Evolutionary conservation across 2,113 vertebrate species (phyloP).

Genomic region (Arizona elegans): DNA sequence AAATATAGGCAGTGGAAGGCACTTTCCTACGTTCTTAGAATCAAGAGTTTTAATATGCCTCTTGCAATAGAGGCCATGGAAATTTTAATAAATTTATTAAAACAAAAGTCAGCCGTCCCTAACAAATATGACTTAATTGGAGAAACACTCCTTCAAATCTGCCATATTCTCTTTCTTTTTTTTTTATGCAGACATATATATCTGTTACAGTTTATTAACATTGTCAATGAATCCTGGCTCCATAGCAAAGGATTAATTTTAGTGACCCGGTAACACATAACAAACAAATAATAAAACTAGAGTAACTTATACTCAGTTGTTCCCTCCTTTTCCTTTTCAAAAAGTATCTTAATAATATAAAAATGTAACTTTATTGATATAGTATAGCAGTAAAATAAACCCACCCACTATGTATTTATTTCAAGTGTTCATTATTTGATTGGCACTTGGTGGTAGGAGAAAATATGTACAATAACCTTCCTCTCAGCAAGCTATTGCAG

Average conservation of each 20-base stretch:
- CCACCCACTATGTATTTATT: background rate
- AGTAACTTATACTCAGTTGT: background rate
- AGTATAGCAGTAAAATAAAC: background rate
- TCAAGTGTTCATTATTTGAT: fast-evolving
- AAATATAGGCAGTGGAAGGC: background rate
- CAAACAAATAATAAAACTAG: background rate
- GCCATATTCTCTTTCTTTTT: background rate
- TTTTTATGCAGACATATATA: background rate
- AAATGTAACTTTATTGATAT: background rate
- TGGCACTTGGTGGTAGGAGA: background rate
- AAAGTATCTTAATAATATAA: background rate
- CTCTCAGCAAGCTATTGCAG: background rate
- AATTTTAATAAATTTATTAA: background rate
- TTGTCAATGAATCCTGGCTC: background rate
- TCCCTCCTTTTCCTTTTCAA: background rate
- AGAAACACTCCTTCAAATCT: background rate
- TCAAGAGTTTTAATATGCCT: background rate
- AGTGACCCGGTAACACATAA: background rate
- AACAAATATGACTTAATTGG: background rate
- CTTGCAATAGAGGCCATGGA: background rate
- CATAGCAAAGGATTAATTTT: background rate
- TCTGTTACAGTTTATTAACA: background rate
- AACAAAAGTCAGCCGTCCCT: background rate
- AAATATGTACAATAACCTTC: background rate
- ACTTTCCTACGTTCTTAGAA: background rate